phyloP scores from a whole-genome alignment of 2,113 vertebrate species.

The Plecturocebus donacophilus region DNA sequence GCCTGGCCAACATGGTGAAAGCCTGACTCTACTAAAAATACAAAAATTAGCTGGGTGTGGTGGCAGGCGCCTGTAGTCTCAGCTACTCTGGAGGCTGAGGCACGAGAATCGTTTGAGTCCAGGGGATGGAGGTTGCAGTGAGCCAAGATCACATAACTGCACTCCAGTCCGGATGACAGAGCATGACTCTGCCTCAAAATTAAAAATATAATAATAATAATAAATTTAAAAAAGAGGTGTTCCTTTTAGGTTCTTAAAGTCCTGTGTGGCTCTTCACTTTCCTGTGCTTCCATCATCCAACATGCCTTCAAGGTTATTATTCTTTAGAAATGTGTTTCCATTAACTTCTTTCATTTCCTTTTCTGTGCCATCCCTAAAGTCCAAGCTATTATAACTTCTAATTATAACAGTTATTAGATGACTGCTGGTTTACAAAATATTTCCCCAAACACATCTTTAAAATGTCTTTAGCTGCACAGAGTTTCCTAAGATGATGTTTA shows the following conservation, averaged over 20 bases:
- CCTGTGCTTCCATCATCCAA: neutral
- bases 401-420: neutral
- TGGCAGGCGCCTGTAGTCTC: too few relatives aligned
- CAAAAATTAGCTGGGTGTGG: too few relatives aligned
- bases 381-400: neutral
- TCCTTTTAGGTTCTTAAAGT: neutral
- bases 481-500: neutral
- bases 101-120: too few relatives aligned
- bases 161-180: too few relatives aligned
- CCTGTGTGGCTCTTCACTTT: neutral
- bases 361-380: neutral
- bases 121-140: too few relatives aligned
- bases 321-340: neutral
- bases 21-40: too few relatives aligned
- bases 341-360: neutral
- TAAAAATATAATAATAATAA: neutral
- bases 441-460: neutral
- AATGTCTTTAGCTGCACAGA: neutral
- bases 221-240: neutral
- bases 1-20: too few relatives aligned
- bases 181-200: neutral
- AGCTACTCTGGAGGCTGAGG: too few relatives aligned
- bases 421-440: neutral
- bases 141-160: too few relatives aligned
- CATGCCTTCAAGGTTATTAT: neutral